Percentiles rank a stretch among this genome's conserved stretches.
phyloP scores from a whole-genome alignment of 53 echinoderm and acorn worm species.

The Echinometra lucunter region DNA sequence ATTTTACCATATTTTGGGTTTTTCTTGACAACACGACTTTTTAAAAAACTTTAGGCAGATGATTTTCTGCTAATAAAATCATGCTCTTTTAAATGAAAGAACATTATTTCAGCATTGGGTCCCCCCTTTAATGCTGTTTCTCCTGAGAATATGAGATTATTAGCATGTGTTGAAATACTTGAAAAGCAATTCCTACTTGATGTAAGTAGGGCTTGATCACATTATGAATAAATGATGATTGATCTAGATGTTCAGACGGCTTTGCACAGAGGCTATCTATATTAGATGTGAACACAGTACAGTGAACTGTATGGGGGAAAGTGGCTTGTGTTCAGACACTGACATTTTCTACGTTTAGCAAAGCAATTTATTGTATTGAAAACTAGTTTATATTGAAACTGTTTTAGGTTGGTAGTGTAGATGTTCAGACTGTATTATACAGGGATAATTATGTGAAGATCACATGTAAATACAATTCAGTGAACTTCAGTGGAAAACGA shows the following conservation, averaged over 20 bases:
- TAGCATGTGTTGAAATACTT: not conserved
- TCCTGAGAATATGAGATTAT: not conserved
- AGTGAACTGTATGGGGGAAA: not conserved
- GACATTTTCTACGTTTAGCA: not conserved
- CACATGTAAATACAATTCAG: not conserved
- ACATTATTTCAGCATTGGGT: no score
- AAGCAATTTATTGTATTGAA: not conserved
- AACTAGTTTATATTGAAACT: not conserved
- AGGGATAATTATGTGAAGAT: not conserved
- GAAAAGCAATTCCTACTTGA: not conserved
- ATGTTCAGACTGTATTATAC: not conserved
- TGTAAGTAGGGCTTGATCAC: conserved; percentile 2
- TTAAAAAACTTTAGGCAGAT: no score
- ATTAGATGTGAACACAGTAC: not conserved
- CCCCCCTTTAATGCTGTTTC: not conserved
- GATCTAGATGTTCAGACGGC: not conserved
- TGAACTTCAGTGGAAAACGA: not conserved
- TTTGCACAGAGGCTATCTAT: not conserved
- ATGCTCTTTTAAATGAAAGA: no score
- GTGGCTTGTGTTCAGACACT: not conserved
- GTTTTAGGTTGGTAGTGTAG: not conserved
- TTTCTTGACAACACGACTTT: no score
- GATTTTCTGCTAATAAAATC: no score
- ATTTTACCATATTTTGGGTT: no score
- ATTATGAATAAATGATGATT: conserved; percentile 5